phyloP scores from a whole-genome alignment of 2,797 vertebrate genomes.

The Hydrophis major region DNA sequence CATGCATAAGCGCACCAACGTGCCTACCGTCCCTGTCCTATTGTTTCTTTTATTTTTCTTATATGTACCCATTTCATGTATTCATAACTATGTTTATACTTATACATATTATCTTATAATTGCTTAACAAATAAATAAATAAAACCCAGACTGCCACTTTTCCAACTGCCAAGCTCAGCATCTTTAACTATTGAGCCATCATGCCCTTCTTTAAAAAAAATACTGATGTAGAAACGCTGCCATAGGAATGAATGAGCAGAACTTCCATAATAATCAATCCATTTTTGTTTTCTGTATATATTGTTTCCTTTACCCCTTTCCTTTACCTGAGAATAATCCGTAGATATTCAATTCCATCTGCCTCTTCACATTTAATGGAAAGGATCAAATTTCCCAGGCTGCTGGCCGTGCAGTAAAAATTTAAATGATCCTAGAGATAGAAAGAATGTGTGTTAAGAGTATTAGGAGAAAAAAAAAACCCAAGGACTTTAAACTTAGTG shows the following conservation, averaged over 20 bases:
- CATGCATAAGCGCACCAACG: too few relatives aligned
- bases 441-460: conserved; percentile 33
- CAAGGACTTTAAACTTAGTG: rapidly evolving
- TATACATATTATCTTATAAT: too few relatives aligned
- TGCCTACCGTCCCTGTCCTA: too few relatives aligned
- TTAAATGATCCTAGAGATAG: conserved; percentile 89
- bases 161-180: neutral
- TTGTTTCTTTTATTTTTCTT: too few relatives aligned
- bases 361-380: conserved; percentile 93
- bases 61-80: too few relatives aligned
- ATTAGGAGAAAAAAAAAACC: rapidly evolving
- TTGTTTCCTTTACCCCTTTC: neutral
- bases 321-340: conserved; percentile 94
- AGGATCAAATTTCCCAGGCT: conserved; percentile 94
- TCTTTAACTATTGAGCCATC: neutral
- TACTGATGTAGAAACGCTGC: neutral
- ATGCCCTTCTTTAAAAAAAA: neutral
- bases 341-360: conserved; percentile 88
- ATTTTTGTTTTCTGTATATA: neutral
- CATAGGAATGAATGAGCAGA: neutral
- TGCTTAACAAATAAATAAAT: too few relatives aligned
- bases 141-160: too few relatives aligned
- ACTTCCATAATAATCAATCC: neutral
- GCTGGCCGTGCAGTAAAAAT: conserved; percentile 94
- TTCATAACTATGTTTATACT: too few relatives aligned